Percentiles rank a stretch among this genome's conserved stretches.
Evolutionary conservation across 2,888 invertebrate species (phyloP).

Genomic region (Phania funesta): DNA sequence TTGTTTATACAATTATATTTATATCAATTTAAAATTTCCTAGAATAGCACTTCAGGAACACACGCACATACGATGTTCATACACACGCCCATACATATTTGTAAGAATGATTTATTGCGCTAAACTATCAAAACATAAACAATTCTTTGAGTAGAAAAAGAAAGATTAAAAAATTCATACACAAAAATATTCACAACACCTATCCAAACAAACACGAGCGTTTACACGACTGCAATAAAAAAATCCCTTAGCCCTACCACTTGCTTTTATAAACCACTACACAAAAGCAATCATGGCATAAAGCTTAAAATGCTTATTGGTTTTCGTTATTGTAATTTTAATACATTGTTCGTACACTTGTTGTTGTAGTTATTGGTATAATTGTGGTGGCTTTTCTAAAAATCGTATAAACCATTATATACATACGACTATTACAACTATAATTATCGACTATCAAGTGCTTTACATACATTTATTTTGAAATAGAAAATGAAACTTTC

Average conservation of each 20-base stretch:
- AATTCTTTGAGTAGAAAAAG: too few relatives aligned
- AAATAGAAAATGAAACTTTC: not conserved
- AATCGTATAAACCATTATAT: not conserved
- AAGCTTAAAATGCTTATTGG: slow-evolving; percentile 13
- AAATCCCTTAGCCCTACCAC: slow-evolving; percentile 2
- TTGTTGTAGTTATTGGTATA: not conserved
- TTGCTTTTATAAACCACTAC: not conserved
- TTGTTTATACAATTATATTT: too few relatives aligned
- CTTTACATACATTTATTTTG: not conserved
- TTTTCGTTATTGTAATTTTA: slow-evolving; percentile 6
- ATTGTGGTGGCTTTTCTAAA: not conserved
- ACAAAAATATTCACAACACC: not conserved
- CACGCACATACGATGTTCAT: too few relatives aligned
- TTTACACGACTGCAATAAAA: not conserved
- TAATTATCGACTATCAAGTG: not conserved
- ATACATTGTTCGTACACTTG: not conserved
- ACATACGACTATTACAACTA: not conserved
- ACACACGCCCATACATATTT: too few relatives aligned
- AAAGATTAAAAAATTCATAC: too few relatives aligned
- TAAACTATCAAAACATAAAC: too few relatives aligned
- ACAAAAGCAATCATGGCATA: slow-evolving; percentile 13
- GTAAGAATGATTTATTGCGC: too few relatives aligned
- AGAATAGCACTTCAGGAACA: too few relatives aligned
- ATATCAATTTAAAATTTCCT: too few relatives aligned
- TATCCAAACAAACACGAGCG: not conserved